Base-by-base conservation (phyloP, 2,113 vertebrate genomes). In the Anhinga anhinga region DNA sequence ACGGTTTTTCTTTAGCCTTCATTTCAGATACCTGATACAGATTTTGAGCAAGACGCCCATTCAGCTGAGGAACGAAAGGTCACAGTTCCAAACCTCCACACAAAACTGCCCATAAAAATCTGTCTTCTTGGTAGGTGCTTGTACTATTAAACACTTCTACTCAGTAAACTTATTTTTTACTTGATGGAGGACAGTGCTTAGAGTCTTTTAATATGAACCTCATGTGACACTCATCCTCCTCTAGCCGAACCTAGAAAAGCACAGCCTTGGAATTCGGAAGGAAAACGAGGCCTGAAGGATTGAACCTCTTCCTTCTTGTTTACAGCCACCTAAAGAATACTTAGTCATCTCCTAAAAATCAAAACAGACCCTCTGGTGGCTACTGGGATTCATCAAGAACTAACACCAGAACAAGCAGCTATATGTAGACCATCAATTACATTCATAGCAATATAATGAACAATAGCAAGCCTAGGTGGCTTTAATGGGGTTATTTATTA, bases 401-500 rank as follows among this genome's bases (percentile, higher is more conserved):
- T 62, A 90, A 40, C 62, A 90, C 15, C 50, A 91, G 81, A 90
- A 91, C 42, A 90, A 73, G 66, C 62, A 82, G 67, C 36, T 80
- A 34, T 56, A 77, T 13, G 71, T 26, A 74, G 72, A 80, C 45
- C 55, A 93, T 88, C 82, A 90, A 49, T 90, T 92, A 93, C 23
- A 26, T 74, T 90, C 73, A 83, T 42, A 93, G 76, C 38, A 47
- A 77, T 47, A 90, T 83, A 83, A 93, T 36, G 58, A 91, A 90
- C 74, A 76, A 77, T 5, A 90, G 78, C 40, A 77, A 94, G 34
- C 44, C 55, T 74, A 72, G 77, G 84, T 83, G 82, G 58, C 50
- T 93, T 96, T 96, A 96, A 95, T 94, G 82, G 71, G 32, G 78
- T 88, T 97, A 96, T 89, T 93, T 95, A 80, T 94, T 86, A 45